Conservation (phyloP, 30 jellyfish, hydroid and myxozoan genomes). For the Aurelia coerulea region DNA sequence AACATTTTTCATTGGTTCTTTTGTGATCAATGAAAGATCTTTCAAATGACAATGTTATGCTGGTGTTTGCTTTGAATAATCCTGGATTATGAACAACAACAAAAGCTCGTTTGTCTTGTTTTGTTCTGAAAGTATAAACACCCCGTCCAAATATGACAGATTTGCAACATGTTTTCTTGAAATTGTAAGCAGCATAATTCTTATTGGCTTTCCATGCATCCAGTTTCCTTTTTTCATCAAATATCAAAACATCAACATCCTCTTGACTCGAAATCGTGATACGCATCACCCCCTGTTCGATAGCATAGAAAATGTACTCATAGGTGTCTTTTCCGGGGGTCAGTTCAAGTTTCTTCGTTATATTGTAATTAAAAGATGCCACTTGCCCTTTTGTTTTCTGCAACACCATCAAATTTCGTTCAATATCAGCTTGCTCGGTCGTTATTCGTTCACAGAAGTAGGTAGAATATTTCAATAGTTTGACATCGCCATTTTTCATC, state of each 20-base stretch:
- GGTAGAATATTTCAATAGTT: conserved; percentile 69
- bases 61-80: neutral
- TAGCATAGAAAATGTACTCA: conserved; percentile 42
- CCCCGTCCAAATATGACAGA: conserved; percentile 34
- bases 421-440: conserved; percentile 24
- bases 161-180: conserved; percentile 59
- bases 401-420: conserved; percentile 38
- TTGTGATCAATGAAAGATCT: conserved; percentile 44
- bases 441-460: conserved; percentile 62
- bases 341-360: conserved; percentile 1
- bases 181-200: conserved; percentile 50
- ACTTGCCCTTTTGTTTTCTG: conserved; percentile 13
- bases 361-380: conserved; percentile 33
- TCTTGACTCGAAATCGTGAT: conserved; percentile 34
- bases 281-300: conserved; percentile 43
- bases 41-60: conserved; percentile 12
- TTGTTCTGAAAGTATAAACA: conserved; percentile 37
- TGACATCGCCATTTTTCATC: conserved; percentile 74
- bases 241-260: conserved; percentile 46
- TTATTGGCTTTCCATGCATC: conserved; percentile 68
- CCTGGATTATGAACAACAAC: conserved; percentile 30
- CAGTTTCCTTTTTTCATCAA: conserved; percentile 37
- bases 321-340: conserved; percentile 15
- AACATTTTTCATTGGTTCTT: conserved; percentile 29
- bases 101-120: conserved; percentile 38